A percentile compares a stretch with the other conserved stretches of the same genome.
These are phyloP conservation scores for Melipona beecheii DNA, from an alignment of 2,888 invertebrate species.

Conservation along the genomic window DNA sequence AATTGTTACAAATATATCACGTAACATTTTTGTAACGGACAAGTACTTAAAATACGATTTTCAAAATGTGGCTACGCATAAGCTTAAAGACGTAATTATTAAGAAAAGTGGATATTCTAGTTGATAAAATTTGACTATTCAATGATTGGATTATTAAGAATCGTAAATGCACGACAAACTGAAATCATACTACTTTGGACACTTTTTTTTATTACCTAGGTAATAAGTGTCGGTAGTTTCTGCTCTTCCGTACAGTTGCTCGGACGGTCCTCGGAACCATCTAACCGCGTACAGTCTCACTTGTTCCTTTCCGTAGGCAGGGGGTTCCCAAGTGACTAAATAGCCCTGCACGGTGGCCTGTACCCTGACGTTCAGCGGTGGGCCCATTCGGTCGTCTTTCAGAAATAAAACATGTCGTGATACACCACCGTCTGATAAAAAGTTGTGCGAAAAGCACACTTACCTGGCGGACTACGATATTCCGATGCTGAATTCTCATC, in stretches of 20 bases:
- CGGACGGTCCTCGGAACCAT: conserved; percentile 88
- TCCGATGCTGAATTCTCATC: conserved; percentile 78
- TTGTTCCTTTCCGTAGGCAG: conserved; percentile 86
- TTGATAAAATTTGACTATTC: no score
- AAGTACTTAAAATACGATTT: no score
- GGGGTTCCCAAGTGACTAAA: conserved; percentile 90
- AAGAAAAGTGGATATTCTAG: no score
- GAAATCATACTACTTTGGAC: no score
- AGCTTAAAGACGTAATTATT: no score
- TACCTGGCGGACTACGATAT: conserved; percentile 77
- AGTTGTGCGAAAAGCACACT: neutral
- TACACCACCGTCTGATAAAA: rapidly evolving
- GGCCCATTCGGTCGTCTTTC: conserved; percentile 85
- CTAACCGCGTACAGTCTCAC: conserved; percentile 88
- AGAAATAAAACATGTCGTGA: neutral
- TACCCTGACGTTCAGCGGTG: conserved; percentile 89
- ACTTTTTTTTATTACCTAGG: conserved; percentile 82
- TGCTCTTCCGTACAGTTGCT: conserved; percentile 87
- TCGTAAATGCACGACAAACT: neutral
- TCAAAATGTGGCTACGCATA: no score
- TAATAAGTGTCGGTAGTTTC: conserved; percentile 90
- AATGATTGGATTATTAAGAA: no score
- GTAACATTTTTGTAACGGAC: no score
- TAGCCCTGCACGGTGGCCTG: conserved; percentile 90
- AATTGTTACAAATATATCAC: no score